These are phyloP conservation scores for Camponotus pennsylvanicus DNA, from an alignment of 1,140 invertebrate genomes.

Conservation along the genomic window DNA sequence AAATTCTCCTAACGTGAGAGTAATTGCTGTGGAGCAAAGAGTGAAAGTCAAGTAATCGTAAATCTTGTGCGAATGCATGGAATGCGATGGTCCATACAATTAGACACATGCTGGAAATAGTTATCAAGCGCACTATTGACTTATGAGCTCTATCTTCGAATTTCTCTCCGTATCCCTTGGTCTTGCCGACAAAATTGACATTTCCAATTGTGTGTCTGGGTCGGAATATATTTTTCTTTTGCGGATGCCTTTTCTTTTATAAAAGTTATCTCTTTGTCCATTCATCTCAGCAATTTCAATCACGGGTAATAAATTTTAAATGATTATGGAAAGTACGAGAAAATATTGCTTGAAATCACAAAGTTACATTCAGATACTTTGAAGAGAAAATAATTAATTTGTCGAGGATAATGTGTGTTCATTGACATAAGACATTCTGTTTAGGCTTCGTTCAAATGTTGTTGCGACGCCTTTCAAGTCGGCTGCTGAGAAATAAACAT, in stretches of 20 bases:
- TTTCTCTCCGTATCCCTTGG: not conserved
- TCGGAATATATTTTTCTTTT: not conserved
- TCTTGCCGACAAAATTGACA: not conserved
- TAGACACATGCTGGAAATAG: not conserved
- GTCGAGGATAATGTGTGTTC: slow-evolving; percentile 67
- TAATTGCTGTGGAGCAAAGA: slow-evolving; percentile 21
- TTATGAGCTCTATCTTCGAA: not conserved
- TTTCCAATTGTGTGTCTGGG: not conserved
- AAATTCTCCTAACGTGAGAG: slow-evolving; percentile 24
- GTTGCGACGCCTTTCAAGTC: slow-evolving; percentile 68
- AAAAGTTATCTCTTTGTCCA: no score
- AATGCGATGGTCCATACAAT: not conserved
- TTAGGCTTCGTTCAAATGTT: slow-evolving; percentile 69
- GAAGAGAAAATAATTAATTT: slow-evolving; percentile 73
- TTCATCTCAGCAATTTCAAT: no score
- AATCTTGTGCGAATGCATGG: slow-evolving; percentile 10
- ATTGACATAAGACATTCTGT: slow-evolving; percentile 69
- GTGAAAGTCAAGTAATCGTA: not conserved
- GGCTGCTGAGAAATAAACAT: slow-evolving; percentile 66
- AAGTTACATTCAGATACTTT: no score
- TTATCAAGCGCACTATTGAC: slow-evolving; percentile 19
- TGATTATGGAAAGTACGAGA: no score
- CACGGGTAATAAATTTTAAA: no score
- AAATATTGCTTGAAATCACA: no score
- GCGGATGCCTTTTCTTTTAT: not conserved